phyloP scores from a whole-genome alignment of 2,797 vertebrate species.

The Nannoperca australis region DNA sequence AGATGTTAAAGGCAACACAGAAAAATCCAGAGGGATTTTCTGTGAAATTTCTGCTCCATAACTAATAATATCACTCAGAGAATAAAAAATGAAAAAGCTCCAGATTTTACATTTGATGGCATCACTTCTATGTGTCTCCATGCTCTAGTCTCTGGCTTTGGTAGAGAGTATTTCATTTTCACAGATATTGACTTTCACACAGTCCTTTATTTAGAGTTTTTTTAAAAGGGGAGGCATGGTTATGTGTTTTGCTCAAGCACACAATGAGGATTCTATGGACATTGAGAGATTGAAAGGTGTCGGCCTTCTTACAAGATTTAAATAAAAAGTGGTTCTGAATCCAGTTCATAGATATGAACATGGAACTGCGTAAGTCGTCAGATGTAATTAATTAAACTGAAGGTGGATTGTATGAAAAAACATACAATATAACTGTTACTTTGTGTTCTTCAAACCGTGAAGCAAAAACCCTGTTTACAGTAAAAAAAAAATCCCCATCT shows the following conservation, averaged over 20 bases:
- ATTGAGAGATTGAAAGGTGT: slow-evolving; percentile 23
- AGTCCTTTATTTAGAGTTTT: slow-evolving; percentile 48
- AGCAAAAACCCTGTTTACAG: not conserved
- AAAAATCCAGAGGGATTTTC: slow-evolving; percentile 59
- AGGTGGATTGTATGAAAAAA: not conserved
- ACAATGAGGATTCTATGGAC: slow-evolving; percentile 33
- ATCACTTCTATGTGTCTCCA: slow-evolving; percentile 57
- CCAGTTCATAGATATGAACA: not conserved
- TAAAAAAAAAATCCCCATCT: not conserved
- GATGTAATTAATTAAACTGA: slow-evolving; percentile 7
- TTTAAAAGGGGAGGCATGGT: slow-evolving; percentile 24
- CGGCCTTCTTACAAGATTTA: slow-evolving; percentile 16
- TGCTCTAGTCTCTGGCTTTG: slow-evolving; percentile 45
- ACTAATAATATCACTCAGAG: slow-evolving; percentile 64
- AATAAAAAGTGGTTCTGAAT: slow-evolving; percentile 16
- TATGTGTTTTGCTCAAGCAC: slow-evolving; percentile 50
- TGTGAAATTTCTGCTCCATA: slow-evolving; percentile 51
- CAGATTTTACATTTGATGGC: slow-evolving; percentile 70
- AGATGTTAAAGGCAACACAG: slow-evolving; percentile 42
- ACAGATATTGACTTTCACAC: slow-evolving; percentile 66
- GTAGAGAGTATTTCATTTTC: slow-evolving; percentile 62
- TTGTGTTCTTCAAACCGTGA: not conserved
- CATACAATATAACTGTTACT: not conserved
- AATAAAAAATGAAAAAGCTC: slow-evolving; percentile 55
- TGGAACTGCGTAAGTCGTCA: not conserved